Conservation (phyloP, 2,113 vertebrate species). For the Hypanus sabinus region DNA sequence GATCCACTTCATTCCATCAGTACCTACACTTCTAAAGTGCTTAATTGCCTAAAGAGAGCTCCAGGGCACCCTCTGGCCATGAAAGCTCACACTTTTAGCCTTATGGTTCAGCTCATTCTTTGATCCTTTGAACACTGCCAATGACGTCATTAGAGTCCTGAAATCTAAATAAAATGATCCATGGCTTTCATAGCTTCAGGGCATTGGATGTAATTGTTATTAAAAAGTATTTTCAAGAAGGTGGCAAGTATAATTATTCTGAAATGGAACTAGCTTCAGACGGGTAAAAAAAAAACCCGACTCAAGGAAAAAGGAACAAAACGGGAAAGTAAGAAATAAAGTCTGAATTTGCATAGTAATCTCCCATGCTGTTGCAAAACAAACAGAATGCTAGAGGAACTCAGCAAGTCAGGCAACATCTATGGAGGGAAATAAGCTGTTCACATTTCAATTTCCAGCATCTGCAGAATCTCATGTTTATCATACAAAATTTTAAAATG, state of each 20-base stretch:
- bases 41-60: neutral
- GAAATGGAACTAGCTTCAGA: neutral
- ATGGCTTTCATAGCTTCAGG: neutral
- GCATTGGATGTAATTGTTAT: neutral
- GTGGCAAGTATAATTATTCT: neutral
- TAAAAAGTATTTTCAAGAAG: neutral
- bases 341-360: neutral
- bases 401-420: too few species aligned
- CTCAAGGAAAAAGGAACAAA: neutral
- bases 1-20: neutral
- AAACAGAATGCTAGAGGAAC: too few species aligned
- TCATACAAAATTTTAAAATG: too few species aligned
- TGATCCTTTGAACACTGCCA: neutral
- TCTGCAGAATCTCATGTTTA: too few species aligned
- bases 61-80: neutral
- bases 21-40: neutral
- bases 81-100: neutral
- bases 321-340: neutral
- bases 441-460: too few species aligned
- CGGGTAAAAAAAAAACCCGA: neutral
- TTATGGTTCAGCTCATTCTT: neutral
- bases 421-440: too few species aligned
- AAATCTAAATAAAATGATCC: neutral
- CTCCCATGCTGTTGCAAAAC: neutral
- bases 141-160: neutral